Percentiles rank a stretch among this genome's conserved stretches.
These are phyloP conservation scores for Propithecus perrieri DNA, from an alignment of 2,797 vertebrate species.

Conservation along the genomic window DNA sequence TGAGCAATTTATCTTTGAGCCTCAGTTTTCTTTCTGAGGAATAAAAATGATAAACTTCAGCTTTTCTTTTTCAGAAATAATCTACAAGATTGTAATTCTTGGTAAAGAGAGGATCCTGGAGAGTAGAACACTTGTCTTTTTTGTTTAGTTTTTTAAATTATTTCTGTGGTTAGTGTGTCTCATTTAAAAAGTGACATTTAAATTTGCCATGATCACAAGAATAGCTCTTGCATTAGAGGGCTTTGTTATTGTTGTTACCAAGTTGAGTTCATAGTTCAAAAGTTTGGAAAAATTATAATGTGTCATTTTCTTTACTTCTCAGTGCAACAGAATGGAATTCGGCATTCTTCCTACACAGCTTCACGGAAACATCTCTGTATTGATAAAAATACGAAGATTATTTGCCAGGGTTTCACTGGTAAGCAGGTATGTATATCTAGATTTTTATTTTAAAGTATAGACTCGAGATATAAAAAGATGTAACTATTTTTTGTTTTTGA, in stretches of 20 bases:
- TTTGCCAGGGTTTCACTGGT: slow-evolving; percentile 99
- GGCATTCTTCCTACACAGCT: slow-evolving; percentile 91
- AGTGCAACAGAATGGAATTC: slow-evolving; percentile 95
- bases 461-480: background rate
- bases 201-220: background rate
- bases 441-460: background rate
- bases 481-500: background rate
- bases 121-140: background rate
- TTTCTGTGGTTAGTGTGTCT: background rate
- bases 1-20: slow-evolving; percentile 8
- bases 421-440: slow-evolving; percentile 93
- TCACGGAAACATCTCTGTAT: slow-evolving; percentile 94
- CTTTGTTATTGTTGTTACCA: background rate
- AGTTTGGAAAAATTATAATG: slow-evolving; percentile 40
- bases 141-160: background rate
- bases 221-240: background rate
- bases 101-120: background rate
- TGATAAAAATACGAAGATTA: slow-evolving; percentile 94
- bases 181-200: slow-evolving; percentile 19
- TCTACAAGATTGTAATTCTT: background rate
- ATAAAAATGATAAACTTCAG: slow-evolving; percentile 8
- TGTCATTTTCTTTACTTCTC: slow-evolving; percentile 63
- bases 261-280: background rate
- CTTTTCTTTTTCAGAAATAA: slow-evolving; percentile 4
- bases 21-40: slow-evolving; percentile 4